Percentiles rank a stretch among this genome's conserved stretches.
phyloP scores from a whole-genome alignment of 2,888 invertebrate species.

The Oxycera nigricornis region DNA sequence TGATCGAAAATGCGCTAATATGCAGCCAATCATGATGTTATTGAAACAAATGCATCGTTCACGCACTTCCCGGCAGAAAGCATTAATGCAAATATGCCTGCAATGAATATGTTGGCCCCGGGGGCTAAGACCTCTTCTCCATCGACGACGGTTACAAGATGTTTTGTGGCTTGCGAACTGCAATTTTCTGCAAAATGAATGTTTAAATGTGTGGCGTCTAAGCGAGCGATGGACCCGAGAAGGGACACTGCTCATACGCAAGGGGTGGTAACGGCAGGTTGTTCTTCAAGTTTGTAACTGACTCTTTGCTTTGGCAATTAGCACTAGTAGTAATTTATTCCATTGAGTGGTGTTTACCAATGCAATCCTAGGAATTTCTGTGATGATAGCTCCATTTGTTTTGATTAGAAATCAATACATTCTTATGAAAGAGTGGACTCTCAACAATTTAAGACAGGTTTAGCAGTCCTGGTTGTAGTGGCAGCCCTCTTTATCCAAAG shows the following conservation, averaged over 20 bases:
- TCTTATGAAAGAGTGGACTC: no score
- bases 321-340: conserved; percentile 31
- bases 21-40: conserved; percentile 37
- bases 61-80: conserved; percentile 30
- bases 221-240: neutral
- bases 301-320: conserved; percentile 31
- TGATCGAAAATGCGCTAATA: conserved; percentile 41
- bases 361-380: conserved; percentile 5
- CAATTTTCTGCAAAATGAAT: conserved; percentile 19
- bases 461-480: no score
- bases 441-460: no score
- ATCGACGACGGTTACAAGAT: neutral
- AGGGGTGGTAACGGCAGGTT: neutral
- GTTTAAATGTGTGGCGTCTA: conserved; percentile 11
- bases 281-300: conserved; percentile 10
- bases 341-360: conserved; percentile 4
- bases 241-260: no score
- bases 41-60: conserved; percentile 37
- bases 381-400: conserved; percentile 19
- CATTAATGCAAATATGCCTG: conserved; percentile 40
- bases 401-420: neutral
- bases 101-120: conserved; percentile 30
- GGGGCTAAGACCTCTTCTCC: conserved; percentile 23
- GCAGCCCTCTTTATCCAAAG: no score
- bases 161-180: conserved; percentile 16